Evolutionary conservation across 2,113 vertebrate genomes (phyloP).

Genomic region (Osmerus eperlanus): DNA sequence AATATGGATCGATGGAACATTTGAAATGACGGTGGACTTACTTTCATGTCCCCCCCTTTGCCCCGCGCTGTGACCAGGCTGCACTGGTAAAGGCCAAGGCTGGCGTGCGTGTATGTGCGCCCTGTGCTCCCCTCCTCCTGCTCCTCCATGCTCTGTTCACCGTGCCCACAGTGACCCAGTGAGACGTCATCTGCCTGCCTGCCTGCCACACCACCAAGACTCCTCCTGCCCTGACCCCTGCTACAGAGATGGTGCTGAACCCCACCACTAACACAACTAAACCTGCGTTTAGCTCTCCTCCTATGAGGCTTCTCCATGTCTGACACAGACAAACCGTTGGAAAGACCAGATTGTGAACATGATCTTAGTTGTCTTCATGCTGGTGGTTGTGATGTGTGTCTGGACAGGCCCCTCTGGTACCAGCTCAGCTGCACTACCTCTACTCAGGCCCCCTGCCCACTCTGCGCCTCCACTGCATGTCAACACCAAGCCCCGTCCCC

Average conservation of each 20-base stretch:
- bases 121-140: slow-evolving; percentile 30
- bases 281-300: slow-evolving; percentile 25
- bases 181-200: slow-evolving; percentile 65
- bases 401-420: slow-evolving; percentile 47
- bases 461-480: not conserved
- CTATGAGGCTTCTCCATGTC: not conserved
- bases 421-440: slow-evolving; percentile 16
- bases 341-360: slow-evolving; percentile 24
- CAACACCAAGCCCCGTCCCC: slow-evolving; percentile 40
- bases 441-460: slow-evolving; percentile 56
- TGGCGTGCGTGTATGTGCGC: slow-evolving; percentile 35
- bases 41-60: slow-evolving; percentile 43
- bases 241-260: slow-evolving; percentile 64
- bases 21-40: slow-evolving; percentile 53
- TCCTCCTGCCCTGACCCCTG: slow-evolving; percentile 50
- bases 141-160: slow-evolving; percentile 37
- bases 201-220: slow-evolving; percentile 47
- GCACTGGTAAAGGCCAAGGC: slow-evolving; percentile 56
- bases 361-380: slow-evolving; percentile 16
- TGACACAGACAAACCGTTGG: slow-evolving; percentile 25
- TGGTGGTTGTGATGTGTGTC: slow-evolving; percentile 24
- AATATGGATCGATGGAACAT: slow-evolving; percentile 55
- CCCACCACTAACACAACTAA: slow-evolving; percentile 58
- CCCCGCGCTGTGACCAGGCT: slow-evolving; percentile 53
- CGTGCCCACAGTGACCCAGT: slow-evolving; percentile 49